A percentile compares a stretch with the other conserved stretches of the same genome.
These are phyloP conservation scores for Neosilurus mollespiculum DNA, from an alignment of 2,797 vertebrate genomes.

Conservation along the genomic window DNA sequence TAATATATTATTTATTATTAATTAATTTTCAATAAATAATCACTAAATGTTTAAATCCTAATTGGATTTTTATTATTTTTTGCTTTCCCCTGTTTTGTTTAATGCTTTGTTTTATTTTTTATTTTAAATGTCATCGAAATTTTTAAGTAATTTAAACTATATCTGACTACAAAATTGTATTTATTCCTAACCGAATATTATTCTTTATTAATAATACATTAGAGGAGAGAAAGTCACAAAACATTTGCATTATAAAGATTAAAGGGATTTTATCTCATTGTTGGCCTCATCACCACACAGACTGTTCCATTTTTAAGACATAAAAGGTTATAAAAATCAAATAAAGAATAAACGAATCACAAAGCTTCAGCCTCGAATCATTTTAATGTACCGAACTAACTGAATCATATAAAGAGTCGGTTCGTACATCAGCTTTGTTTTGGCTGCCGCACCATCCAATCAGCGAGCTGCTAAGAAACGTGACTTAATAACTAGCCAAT, in stretches of 20 bases:
- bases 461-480: neutral
- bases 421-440: neutral
- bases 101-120: neutral
- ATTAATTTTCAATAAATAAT: too few relatives aligned
- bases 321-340: neutral
- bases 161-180: neutral
- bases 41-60: neutral
- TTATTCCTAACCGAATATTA: neutral
- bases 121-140: too few relatives aligned
- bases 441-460: neutral
- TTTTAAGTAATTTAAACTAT: neutral
- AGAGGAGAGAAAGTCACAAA: neutral
- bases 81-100: neutral
- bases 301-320: neutral
- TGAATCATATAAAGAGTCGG: neutral
- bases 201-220: neutral
- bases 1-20: too few relatives aligned
- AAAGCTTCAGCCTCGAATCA: too few relatives aligned
- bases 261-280: neutral
- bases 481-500: slow-evolving; percentile 15
- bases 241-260: neutral
- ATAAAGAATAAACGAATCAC: neutral
- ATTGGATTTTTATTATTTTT: neutral
- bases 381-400: neutral
- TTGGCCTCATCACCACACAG: neutral